Evolutionary conservation across 2,797 vertebrate species (phyloP).

Genomic region (Sebastes ruberrimus): DNA sequence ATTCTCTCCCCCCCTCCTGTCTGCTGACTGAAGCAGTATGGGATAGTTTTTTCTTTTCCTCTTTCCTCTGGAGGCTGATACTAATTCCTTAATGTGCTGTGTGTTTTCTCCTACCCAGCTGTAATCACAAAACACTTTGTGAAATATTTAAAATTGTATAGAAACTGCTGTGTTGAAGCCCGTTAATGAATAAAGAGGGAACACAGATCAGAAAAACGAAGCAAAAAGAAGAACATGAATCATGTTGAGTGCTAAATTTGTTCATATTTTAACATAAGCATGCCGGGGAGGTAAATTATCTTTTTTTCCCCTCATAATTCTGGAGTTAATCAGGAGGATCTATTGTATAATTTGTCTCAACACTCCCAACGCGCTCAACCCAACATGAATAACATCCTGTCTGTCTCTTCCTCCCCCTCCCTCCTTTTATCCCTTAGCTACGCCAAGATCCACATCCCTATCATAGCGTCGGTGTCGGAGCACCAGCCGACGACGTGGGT

Average conservation of each 20-base stretch:
- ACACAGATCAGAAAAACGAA: slow-evolving; percentile 15
- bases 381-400: slow-evolving; percentile 42
- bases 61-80: slow-evolving; percentile 31
- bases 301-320: slow-evolving; percentile 24
- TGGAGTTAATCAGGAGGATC: slow-evolving; percentile 60
- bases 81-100: slow-evolving; percentile 59
- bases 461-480: slow-evolving; percentile 98
- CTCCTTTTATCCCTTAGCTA: slow-evolving; percentile 83
- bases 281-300: slow-evolving; percentile 28
- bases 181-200: slow-evolving; percentile 25
- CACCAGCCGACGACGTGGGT: slow-evolving; percentile 99
- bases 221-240: slow-evolving; percentile 2
- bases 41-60: neutral
- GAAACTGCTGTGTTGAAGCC: slow-evolving; percentile 31
- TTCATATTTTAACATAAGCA: slow-evolving; percentile 36
- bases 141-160: slow-evolving; percentile 24
- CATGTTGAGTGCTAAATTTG: slow-evolving; percentile 18
- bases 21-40: slow-evolving; percentile 61
- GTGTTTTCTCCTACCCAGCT: slow-evolving; percentile 48
- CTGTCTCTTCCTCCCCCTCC: neutral
- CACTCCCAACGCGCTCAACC: slow-evolving; percentile 29
- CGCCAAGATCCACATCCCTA: slow-evolving; percentile 99
- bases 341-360: slow-evolving; percentile 64
- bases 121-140: slow-evolving; percentile 57
- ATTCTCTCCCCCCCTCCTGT: neutral